Base-by-base conservation (phyloP, 2,113 vertebrate genomes). In the Carlito syrichta region DNA sequence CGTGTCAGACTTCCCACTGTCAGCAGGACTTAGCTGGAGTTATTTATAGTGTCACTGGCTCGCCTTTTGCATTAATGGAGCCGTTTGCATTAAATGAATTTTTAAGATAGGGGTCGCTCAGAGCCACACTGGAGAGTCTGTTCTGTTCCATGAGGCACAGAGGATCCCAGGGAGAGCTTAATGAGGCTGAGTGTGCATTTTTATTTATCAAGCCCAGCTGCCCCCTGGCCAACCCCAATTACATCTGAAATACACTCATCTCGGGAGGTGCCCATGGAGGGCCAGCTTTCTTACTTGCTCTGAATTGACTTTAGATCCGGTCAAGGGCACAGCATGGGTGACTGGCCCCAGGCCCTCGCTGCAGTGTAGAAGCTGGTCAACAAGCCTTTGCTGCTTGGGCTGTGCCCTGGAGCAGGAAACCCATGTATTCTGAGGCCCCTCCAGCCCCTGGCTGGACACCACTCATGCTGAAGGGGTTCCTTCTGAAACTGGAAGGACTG, bases 1-100 rank as follows among this genome's bases (percentile, higher is more conserved):
- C 35, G 48, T 66, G 90, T 66, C 89, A 89, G 94, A 77, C 68
- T 32, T 89, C 86, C 77, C 25, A 38, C 76, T 16, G 48, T 66
- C 94, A 52, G 92, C 89, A 77, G 76, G 86, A 73, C 89, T 89
- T 66, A 69, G 78, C 87, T 69, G 16, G 6, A 48, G 78, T 94
- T 94, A 96, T 97, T 97, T 96, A 93, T 79, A 81, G 86, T 43
- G 52, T n/a, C 73, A 19, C 6, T 73, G 76, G 16, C 89, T 91
- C 87, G 58, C 79, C 50, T 95, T 91, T 78, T 48, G 73, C 82
- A 52, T 94, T 86, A 92, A 93, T 78, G 50, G 35, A 78, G 77
- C 66, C 0, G 0, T 93, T 91, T 86, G 81, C 79, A 76, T 93
- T 85, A 56, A 81, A 45, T 89, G 73, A 74, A 78, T 63, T 88